phyloP scores from a whole-genome alignment of 1,140 invertebrate species.

The Pentalonia nigronervosa region DNA sequence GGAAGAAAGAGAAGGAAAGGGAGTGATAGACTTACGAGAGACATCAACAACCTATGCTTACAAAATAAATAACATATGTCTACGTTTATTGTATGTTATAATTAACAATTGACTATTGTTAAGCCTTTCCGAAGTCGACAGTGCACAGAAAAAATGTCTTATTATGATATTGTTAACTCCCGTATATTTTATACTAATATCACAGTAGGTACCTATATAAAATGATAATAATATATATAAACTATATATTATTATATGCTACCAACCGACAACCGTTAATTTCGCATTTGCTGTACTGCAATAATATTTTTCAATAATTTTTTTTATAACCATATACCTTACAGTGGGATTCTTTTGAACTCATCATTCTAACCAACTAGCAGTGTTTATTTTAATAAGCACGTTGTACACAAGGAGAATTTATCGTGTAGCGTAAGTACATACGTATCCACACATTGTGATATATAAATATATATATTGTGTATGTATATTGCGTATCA shows the following conservation, averaged over 20 bases:
- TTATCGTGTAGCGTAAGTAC: neutral
- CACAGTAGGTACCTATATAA: neutral
- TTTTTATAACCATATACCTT: neutral
- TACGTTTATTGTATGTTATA: neutral
- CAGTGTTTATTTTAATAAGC: neutral
- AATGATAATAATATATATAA: neutral
- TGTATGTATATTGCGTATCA: neutral
- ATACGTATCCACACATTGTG: neutral
- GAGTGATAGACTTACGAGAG: neutral
- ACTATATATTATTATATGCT: neutral
- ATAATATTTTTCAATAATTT: neutral
- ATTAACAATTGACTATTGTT: neutral
- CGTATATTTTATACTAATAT: neutral
- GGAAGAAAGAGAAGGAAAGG: too few species aligned
- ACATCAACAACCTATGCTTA: neutral
- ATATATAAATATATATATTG: neutral
- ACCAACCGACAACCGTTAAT: neutral
- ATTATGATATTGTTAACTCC: neutral
- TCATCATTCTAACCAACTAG: neutral
- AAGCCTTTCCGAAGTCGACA: neutral
- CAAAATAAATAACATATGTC: neutral
- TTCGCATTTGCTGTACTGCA: neutral
- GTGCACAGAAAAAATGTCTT: neutral
- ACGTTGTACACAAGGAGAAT: neutral
- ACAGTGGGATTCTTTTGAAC: neutral